Evolutionary conservation across 2,113 vertebrate genomes (phyloP), one percentile per base, ranked within the genome.

Genomic region (Xenopus borealis): DNA sequence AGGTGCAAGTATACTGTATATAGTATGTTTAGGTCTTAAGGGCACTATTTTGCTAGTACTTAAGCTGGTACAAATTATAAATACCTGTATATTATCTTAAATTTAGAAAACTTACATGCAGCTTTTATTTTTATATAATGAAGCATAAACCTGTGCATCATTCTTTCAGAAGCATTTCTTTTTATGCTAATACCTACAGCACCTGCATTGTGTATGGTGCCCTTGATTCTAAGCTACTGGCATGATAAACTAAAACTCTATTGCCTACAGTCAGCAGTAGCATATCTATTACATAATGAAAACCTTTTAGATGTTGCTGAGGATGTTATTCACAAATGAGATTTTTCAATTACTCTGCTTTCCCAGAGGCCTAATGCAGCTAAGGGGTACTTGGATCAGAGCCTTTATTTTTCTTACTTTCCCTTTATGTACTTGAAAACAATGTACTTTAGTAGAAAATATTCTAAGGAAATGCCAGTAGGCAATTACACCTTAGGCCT

Each of bases 371-470:
- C 18, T 58, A 58, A 58, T 58, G 55, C 16, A 58, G 55, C 55
- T 17, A 58, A 58, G 55, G 33, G 47, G 17, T 58, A 19, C 55
- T 58, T 58, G 18, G 55, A 58, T 17, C 16, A n/a, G 17, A 17
- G 47, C 47, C 55, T 19, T 58, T 58, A 58, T 58, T 58, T n/a
- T 17, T 58, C 55, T 58, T 58, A n/a, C 55, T 58, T 40, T 40
- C 33, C 33, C 33, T 58, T 58, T 18, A 58, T 58, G 16, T 58
- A 19, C 55, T 18, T 58, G 8, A 58, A 40, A 17, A 58, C 55
- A 18, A 58, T 58, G 2, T 58, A 58, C 55, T 18, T 58, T 18
- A 58, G 55, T 18, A 16, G 33, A 58, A 58, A 18, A 58, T 58
- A 12, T 3, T 58, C 55, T 58, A 40, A 58, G 55, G 10, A 58